phyloP scores from a whole-genome alignment of 2,113 vertebrate genomes.

The Aramus guarauna region DNA sequence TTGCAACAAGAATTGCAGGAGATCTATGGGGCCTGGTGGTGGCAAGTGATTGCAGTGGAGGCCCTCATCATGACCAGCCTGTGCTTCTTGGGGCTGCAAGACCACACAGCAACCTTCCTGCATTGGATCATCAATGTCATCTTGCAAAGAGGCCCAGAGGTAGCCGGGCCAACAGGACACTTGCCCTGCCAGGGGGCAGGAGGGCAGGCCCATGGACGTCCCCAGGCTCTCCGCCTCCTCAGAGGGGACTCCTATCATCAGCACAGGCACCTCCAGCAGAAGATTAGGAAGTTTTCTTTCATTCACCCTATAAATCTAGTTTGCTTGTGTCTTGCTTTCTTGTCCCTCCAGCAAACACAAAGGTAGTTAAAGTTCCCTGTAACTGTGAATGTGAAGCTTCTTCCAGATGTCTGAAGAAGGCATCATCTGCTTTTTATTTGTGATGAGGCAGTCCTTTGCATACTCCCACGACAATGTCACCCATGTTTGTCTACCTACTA shows the following conservation, averaged over 20 bases:
- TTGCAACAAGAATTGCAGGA: neutral
- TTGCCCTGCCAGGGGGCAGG: neutral
- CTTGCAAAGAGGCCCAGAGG: accelerated
- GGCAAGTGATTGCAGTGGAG: neutral
- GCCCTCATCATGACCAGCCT: neutral
- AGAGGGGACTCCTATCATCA: neutral
- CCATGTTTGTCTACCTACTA: neutral
- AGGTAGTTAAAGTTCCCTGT: neutral
- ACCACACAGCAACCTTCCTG: neutral
- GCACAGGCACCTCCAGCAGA: neutral
- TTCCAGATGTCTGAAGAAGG: neutral
- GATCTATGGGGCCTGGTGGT: neutral
- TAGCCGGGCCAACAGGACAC: neutral
- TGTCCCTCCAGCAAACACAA: neutral
- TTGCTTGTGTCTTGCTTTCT: neutral
- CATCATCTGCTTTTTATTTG: neutral
- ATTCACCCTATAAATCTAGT: neutral
- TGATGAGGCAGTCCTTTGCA: neutral
- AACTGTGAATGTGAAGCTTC: neutral
- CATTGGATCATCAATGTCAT: too few relatives aligned
- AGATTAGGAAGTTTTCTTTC: neutral
- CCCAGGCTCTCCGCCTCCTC: accelerated
- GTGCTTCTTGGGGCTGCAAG: neutral
- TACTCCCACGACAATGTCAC: neutral
- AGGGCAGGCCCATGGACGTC: accelerated